Conservation (phyloP, 2,113 vertebrate species). For the Catharus fuscescens region DNA sequence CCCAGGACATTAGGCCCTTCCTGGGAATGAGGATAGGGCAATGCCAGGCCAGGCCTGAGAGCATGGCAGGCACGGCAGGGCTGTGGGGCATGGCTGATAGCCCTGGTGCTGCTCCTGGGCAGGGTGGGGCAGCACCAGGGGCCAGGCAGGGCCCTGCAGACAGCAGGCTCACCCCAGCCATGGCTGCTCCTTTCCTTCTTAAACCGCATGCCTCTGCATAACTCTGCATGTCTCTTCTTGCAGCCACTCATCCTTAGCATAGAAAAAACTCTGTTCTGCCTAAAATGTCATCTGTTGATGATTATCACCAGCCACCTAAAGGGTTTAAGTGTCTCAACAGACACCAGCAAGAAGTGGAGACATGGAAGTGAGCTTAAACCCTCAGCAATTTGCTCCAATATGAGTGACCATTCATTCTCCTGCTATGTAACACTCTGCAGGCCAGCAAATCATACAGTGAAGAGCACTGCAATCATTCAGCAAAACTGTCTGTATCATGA, state of each 20-base stretch:
- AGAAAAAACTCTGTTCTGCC: background rate
- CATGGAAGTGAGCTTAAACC: background rate
- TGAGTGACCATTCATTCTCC: background rate
- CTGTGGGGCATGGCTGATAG: background rate
- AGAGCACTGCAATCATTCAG: background rate
- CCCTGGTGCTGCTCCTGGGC: background rate
- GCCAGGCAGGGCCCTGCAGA: background rate
- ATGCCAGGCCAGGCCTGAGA: background rate
- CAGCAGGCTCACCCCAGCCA: too few relatives aligned
- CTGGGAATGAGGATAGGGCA: rapidly evolving
- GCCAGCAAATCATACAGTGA: background rate
- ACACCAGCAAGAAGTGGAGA: background rate
- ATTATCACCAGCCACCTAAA: background rate
- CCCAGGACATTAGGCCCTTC: rapidly evolving
- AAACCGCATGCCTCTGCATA: background rate
- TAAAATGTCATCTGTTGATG: background rate
- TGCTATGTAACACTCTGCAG: background rate
- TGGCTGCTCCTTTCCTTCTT: background rate
- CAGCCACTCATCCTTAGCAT: background rate
- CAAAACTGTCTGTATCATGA: background rate
- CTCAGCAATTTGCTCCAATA: background rate
- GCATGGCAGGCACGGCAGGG: rapidly evolving
- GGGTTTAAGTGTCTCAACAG: background rate
- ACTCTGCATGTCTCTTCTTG: background rate
- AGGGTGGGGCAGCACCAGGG: rapidly evolving